These are phyloP conservation scores for Cryptosula pallasiana DNA, from an alignment of 2,888 invertebrate genomes.

Conservation along the genomic window DNA sequence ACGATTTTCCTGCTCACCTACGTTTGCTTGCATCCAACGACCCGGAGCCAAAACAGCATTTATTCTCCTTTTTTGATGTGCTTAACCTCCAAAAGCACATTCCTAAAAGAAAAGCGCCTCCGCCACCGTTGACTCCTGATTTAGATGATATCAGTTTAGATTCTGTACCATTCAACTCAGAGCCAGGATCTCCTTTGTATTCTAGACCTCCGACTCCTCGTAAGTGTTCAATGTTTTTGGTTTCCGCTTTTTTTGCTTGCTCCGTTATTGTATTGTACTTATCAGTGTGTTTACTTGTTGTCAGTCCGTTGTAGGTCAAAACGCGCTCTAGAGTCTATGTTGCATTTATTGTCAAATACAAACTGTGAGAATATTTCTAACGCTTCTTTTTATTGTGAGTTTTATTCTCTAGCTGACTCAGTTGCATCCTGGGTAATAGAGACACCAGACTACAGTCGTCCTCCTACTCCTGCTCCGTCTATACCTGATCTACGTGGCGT, in stretches of 20 bases:
- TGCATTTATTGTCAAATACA: too few species aligned
- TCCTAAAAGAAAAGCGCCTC: slow-evolving; percentile 5
- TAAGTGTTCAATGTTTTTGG: neutral
- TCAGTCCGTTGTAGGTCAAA: too few species aligned
- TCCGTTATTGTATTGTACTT: too few species aligned
- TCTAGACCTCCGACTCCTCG: neutral
- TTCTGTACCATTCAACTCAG: neutral
- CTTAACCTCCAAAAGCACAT: slow-evolving; percentile 11
- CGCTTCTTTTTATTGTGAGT: too few species aligned
- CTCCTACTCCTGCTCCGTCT: slow-evolving; percentile 1
- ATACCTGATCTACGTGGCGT: neutral
- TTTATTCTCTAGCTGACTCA: neutral
- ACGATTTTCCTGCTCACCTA: slow-evolving; percentile 12
- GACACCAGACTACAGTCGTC: slow-evolving; percentile 21
- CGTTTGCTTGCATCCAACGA: neutral
- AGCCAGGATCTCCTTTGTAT: neutral
- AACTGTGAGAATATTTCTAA: too few species aligned
- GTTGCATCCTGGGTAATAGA: neutral
- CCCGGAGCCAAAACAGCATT: neutral
- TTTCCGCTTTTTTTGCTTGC: too few species aligned
- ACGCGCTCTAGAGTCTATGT: too few species aligned
- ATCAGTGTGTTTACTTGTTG: too few species aligned
- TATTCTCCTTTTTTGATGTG: slow-evolving; percentile 10
- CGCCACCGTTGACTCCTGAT: slow-evolving; percentile 18
- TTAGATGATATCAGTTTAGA: slow-evolving; percentile 17